A percentile compares a stretch with the other conserved stretches of the same genome.
phyloP scores from a whole-genome alignment of 2,888 invertebrate genomes.

The Cetonia aurata region DNA sequence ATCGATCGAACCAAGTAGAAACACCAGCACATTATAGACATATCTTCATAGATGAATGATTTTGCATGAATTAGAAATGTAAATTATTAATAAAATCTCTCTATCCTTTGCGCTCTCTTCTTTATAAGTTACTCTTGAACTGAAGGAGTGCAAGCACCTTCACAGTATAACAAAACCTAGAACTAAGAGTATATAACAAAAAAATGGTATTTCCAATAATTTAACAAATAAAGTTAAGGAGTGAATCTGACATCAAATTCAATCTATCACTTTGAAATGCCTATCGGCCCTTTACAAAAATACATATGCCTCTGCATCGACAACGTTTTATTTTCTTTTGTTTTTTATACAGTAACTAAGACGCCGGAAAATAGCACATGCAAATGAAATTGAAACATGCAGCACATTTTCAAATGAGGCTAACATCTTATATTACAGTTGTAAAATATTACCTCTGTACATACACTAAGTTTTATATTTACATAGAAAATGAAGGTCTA shows the following conservation, averaged over 20 bases:
- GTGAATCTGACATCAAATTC: conserved; percentile 64
- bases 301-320: conserved; percentile 62
- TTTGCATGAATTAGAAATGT: conserved; percentile 20
- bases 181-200: conserved; percentile 43
- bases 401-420: conserved; percentile 49
- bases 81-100: conserved; percentile 15
- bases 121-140: conserved; percentile 21
- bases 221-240: conserved; percentile 54
- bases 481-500: conserved; percentile 54
- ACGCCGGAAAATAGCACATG: conserved; percentile 47
- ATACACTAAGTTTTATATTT: conserved; percentile 51
- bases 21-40: conserved; percentile 26
- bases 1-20: conserved; percentile 21
- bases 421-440: conserved; percentile 57
- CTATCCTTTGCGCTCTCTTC: neutral
- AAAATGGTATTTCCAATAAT: conserved; percentile 42
- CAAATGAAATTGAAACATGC: conserved; percentile 44
- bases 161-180: conserved; percentile 43
- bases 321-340: conserved; percentile 49
- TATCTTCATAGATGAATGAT: conserved; percentile 20
- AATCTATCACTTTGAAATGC: conserved; percentile 65
- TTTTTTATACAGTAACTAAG: conserved; percentile 53
- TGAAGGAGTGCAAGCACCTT: conserved; percentile 40
- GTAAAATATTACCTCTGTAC: conserved; percentile 57
- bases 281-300: conserved; percentile 65